Conservation (phyloP, 2,888 invertebrate species). For the Drosophila mulleri region DNA sequence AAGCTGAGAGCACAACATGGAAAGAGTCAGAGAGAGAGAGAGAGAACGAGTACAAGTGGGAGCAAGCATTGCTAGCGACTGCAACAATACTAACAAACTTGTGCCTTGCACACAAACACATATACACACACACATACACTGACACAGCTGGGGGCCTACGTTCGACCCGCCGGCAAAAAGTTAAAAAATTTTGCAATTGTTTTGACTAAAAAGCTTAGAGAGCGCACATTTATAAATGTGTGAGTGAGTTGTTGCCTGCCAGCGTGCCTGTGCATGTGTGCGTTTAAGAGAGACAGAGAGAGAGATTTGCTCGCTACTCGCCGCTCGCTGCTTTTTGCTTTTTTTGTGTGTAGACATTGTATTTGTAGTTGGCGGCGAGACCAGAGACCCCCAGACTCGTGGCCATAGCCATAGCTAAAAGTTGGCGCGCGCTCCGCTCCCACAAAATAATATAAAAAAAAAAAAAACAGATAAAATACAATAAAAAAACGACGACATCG, state of each 20-base stretch:
- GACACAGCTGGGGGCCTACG: slow-evolving; percentile 47
- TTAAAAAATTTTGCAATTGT: slow-evolving; percentile 71
- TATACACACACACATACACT: slow-evolving; percentile 25
- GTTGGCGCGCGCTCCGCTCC: slow-evolving; percentile 72
- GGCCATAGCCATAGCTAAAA: slow-evolving; percentile 64
- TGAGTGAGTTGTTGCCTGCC: neutral
- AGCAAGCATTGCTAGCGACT: slow-evolving; percentile 56
- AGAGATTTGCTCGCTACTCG: slow-evolving; percentile 41
- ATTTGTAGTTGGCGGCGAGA: slow-evolving; percentile 68
- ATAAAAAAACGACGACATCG: slow-evolving; percentile 29
- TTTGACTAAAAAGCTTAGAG: slow-evolving; percentile 80
- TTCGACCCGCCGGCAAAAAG: slow-evolving; percentile 67
- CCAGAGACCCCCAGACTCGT: slow-evolving; percentile 67
- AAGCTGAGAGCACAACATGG: neutral
- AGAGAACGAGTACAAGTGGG: neutral
- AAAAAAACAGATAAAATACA: slow-evolving; percentile 1
- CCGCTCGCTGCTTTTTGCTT: slow-evolving; percentile 45
- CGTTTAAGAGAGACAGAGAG: neutral
- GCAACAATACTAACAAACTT: slow-evolving; percentile 63
- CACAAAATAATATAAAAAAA: slow-evolving; percentile 26
- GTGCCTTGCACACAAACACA: slow-evolving; percentile 17
- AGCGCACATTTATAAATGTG: slow-evolving; percentile 22
- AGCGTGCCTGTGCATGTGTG: neutral
- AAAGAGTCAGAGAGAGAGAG: slow-evolving; percentile 14
- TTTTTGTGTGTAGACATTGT: slow-evolving; percentile 56